Percentiles rank a stretch among this genome's conserved stretches.
Evolutionary conservation across 2,797 vertebrate genomes (phyloP).

Genomic region (Ptychobarbus kaznakovi): DNA sequence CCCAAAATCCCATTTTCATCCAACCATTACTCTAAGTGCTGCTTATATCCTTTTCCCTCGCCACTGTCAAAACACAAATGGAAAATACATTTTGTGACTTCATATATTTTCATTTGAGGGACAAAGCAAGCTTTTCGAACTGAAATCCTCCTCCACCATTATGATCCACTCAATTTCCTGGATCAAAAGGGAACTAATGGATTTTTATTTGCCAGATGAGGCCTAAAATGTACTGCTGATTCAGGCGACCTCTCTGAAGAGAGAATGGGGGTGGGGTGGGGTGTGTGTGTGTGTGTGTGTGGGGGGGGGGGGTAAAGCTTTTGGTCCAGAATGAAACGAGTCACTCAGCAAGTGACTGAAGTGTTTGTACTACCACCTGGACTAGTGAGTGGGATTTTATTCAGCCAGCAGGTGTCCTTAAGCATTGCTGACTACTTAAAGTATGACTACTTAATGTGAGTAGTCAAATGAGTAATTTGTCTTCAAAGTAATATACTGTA

Average conservation of each 20-base stretch:
- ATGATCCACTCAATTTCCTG: slow-evolving; percentile 52
- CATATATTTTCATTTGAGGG: slow-evolving; percentile 42
- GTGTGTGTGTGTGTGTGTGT: no score
- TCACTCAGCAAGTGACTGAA: slow-evolving; percentile 22
- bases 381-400: background rate
- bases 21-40: slow-evolving; percentile 52
- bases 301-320: slow-evolving; percentile 40
- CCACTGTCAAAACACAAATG: slow-evolving; percentile 48
- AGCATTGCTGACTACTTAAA: background rate
- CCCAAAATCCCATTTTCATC: slow-evolving; percentile 29
- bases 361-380: slow-evolving; percentile 19
- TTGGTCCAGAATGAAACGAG: slow-evolving; percentile 48
- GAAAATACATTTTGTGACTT: slow-evolving; percentile 40
- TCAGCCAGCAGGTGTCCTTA: background rate
- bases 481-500: background rate
- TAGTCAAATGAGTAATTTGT: background rate
- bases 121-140: slow-evolving; percentile 38
- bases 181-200: slow-evolving; percentile 58
- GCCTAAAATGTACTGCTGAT: slow-evolving; percentile 45
- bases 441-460: background rate
- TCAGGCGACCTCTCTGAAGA: slow-evolving; percentile 41
- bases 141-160: slow-evolving; percentile 45
- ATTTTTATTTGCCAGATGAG: slow-evolving; percentile 56
- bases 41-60: background rate
- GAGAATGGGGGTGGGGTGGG: slow-evolving; percentile 13